Conservation (phyloP, 2,888 invertebrate species). For the Nephrotoma flavescens region DNA sequence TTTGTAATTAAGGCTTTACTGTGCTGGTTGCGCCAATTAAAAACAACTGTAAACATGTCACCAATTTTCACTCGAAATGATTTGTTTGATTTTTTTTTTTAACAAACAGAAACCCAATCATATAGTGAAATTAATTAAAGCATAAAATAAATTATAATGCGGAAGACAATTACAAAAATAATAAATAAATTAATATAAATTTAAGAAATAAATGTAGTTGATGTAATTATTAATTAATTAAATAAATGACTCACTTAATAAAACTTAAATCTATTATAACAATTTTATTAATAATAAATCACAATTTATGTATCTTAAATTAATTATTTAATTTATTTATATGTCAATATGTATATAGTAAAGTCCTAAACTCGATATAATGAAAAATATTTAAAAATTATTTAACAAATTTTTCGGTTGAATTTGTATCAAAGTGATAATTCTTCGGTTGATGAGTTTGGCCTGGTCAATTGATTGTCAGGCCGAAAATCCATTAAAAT, state of each 20-base stretch:
- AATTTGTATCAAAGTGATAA: conserved; percentile 22
- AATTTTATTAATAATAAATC: neutral
- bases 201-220: neutral
- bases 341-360: neutral
- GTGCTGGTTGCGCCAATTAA: neutral
- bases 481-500: conserved; percentile 41
- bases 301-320: neutral
- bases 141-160: neutral
- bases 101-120: neutral
- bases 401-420: neutral
- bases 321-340: neutral
- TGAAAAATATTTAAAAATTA: neutral
- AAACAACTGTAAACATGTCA: neutral
- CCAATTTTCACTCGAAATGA: neutral
- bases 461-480: conserved; percentile 19
- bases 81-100: too few species aligned
- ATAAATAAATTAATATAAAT: neutral
- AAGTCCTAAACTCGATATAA: neutral
- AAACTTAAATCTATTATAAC: neutral
- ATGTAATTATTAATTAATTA: neutral
- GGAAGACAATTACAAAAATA: neutral
- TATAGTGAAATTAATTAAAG: neutral
- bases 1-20: too few species aligned
- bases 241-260: neutral
- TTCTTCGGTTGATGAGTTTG: conserved; percentile 30